phyloP scores from a whole-genome alignment of 2,797 vertebrate species.

The Crenuchus spilurus region DNA sequence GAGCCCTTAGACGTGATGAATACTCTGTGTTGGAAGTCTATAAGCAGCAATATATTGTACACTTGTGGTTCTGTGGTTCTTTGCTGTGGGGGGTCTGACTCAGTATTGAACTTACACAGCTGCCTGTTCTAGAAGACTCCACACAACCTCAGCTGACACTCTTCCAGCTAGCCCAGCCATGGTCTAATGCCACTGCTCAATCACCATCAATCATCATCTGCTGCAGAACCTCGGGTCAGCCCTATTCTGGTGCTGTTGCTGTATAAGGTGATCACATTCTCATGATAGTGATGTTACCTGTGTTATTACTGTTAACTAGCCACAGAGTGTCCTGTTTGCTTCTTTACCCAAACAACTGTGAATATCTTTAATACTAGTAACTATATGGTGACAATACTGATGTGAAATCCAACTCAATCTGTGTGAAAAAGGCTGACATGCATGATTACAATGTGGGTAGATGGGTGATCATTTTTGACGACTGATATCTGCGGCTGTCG shows the following conservation, averaged over 20 bases:
- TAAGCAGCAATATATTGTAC: slow-evolving; percentile 18
- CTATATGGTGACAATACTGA: no score
- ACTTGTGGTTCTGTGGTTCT: slow-evolving; percentile 21
- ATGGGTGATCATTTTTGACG: no score
- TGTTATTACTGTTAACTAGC: no score
- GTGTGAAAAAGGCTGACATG: no score
- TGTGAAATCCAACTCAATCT: no score
- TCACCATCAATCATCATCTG: slow-evolving; percentile 41
- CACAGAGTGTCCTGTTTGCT: no score
- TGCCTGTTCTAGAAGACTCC: slow-evolving; percentile 37
- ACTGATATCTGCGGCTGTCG: no score
- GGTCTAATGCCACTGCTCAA: slow-evolving; percentile 34
- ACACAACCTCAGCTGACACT: slow-evolving; percentile 19
- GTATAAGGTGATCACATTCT: slow-evolving; percentile 14
- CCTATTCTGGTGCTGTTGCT: slow-evolving; percentile 26
- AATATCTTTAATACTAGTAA: no score
- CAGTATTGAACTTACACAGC: slow-evolving; percentile 24
- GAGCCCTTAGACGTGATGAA: background rate
- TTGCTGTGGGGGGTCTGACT: slow-evolving; percentile 29
- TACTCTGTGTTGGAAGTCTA: slow-evolving; percentile 7
- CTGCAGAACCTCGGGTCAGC: slow-evolving; percentile 29
- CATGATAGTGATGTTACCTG: background rate
- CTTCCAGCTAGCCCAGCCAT: slow-evolving; percentile 22
- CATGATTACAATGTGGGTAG: no score
- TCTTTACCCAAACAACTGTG: no score